Evolutionary conservation across 1,140 invertebrate genomes (phyloP).

Genomic region (Carcinoscorpius rotundicauda): DNA sequence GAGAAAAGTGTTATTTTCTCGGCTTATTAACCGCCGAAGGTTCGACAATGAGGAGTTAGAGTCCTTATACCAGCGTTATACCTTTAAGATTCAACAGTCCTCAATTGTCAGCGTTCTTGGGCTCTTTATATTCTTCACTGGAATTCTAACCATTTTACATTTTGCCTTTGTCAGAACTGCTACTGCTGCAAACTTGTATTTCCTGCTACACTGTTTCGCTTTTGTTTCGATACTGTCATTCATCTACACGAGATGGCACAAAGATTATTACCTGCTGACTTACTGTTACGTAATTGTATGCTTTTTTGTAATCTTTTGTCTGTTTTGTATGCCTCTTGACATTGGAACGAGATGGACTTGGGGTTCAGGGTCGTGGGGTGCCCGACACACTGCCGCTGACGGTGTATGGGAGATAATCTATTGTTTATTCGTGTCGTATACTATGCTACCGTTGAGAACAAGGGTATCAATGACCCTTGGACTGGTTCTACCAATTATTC

Average conservation of each 20-base stretch:
- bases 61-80: constrained; percentile 70
- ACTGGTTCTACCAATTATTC: constrained; percentile 51
- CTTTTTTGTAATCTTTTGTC: constrained; percentile 50
- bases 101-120: constrained; percentile 60
- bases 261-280: constrained; percentile 49
- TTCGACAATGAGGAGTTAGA: constrained; percentile 79
- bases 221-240: constrained; percentile 49
- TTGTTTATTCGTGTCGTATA: constrained; percentile 71
- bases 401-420: constrained; percentile 71
- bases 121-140: constrained; percentile 54
- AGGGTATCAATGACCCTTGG: constrained; percentile 62
- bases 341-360: constrained; percentile 34
- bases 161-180: constrained; percentile 32
- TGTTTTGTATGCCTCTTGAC: constrained; percentile 45
- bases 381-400: constrained; percentile 43
- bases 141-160: constrained; percentile 42
- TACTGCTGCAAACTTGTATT: constrained; percentile 48
- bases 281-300: constrained; percentile 55
- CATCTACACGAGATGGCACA: constrained; percentile 45
- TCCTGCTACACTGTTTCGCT: constrained; percentile 47
- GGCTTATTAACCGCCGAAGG: constrained; percentile 57
- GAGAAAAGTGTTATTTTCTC: constrained; percentile 44
- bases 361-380: constrained; percentile 27
- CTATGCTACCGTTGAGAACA: constrained; percentile 68
- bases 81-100: constrained; percentile 71